Conservation (phyloP, 2,888 invertebrate species). For the Sinelater perroti region DNA sequence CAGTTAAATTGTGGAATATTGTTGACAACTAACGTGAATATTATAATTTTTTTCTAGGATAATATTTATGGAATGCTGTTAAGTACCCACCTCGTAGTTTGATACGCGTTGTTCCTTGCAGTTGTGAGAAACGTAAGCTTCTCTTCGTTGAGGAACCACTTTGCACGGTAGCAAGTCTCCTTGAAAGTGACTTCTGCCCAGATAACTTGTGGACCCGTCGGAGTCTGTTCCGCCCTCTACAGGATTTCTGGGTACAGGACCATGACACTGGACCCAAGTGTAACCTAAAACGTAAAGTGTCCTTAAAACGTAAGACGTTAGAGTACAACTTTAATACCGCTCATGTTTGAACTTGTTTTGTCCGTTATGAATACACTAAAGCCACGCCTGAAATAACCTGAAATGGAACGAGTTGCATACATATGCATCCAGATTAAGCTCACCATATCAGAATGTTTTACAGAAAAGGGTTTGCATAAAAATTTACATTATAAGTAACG, state of each 20-base stretch:
- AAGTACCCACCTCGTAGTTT: slow-evolving; percentile 37
- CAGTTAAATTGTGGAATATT: no score
- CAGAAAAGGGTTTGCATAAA: no score
- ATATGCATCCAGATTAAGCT: no score
- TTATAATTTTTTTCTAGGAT: no score
- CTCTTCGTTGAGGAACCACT: slow-evolving; percentile 37
- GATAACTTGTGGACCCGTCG: slow-evolving; percentile 39
- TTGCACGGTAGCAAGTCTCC: slow-evolving; percentile 41
- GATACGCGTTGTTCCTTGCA: slow-evolving; percentile 34
- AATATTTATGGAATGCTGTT: no score
- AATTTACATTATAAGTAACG: no score
- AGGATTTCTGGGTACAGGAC: slow-evolving; percentile 28
- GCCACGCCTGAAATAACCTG: no score
- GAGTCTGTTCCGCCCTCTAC: slow-evolving; percentile 35
- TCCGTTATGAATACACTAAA: no score
- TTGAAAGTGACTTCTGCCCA: slow-evolving; percentile 35
- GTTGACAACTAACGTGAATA: no score
- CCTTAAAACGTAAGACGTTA: no score
- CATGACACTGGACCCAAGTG: slow-evolving; percentile 18
- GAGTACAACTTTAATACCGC: neutral
- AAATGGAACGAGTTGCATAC: no score
- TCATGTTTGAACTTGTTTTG: neutral
- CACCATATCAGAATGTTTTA: no score
- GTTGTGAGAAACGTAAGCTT: slow-evolving; percentile 36
- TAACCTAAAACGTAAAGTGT: slow-evolving; percentile 27